Percentiles rank a stretch among this genome's conserved stretches.
These are phyloP conservation scores for Cossypha caffra DNA, from an alignment of 2,797 vertebrate species.

Conservation along the genomic window DNA sequence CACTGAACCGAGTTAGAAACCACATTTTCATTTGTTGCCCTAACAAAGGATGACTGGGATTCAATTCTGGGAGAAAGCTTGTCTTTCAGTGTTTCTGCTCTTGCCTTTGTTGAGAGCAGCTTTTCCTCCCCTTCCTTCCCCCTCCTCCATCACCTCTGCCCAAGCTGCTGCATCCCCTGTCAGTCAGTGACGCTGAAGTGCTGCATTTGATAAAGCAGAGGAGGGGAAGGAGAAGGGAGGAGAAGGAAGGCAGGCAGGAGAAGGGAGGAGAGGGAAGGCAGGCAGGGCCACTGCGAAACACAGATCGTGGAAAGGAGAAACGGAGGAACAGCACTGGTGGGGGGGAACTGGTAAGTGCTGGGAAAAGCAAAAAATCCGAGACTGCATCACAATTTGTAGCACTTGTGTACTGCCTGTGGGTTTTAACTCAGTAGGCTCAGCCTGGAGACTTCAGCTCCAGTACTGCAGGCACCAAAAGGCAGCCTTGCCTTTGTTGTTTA, in stretches of 20 bases:
- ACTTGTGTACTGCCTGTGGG: not conserved
- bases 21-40: not conserved
- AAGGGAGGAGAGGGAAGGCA: not conserved
- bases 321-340: fast-evolving
- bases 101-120: not conserved
- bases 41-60: not conserved
- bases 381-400: not conserved
- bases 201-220: not conserved
- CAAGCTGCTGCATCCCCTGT: slow-evolving; percentile 26
- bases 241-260: too few species aligned
- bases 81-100: not conserved
- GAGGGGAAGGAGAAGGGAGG: not conserved
- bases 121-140: not conserved
- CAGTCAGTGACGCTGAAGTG: not conserved
- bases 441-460: not conserved
- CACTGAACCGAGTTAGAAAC: not conserved
- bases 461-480: not conserved
- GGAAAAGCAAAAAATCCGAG: not conserved
- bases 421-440: not conserved
- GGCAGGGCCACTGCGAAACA: not conserved
- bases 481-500: not conserved
- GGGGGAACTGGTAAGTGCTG: not conserved
- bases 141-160: not conserved
- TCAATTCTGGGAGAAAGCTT: not conserved
- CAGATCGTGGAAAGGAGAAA: not conserved